Percentiles rank a stretch among this genome's conserved stretches.
Evolutionary conservation across 2,113 vertebrate species (phyloP).

Genomic region (Hippopotamus amphibius): DNA sequence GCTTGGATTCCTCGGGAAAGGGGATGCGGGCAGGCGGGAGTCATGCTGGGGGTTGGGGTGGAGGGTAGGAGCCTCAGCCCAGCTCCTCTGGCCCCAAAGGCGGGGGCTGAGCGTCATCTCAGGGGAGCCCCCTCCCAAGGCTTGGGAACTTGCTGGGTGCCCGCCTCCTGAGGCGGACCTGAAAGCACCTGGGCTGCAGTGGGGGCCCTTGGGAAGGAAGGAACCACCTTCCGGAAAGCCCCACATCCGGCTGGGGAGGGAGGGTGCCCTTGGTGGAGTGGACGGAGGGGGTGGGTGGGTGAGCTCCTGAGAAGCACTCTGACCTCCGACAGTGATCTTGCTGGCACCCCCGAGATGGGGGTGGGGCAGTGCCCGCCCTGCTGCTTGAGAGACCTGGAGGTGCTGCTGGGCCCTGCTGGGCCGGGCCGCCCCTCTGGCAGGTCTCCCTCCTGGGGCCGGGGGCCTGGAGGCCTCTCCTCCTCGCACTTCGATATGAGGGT

Average conservation of each 20-base stretch:
- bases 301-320: background rate
- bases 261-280: background rate
- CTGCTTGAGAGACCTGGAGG: background rate
- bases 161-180: background rate
- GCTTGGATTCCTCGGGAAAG: conserved; percentile 94
- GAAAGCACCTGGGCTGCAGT: background rate
- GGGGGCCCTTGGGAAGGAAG: background rate
- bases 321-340: background rate
- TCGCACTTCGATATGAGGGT: conserved; percentile 23
- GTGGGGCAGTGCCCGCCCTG: background rate
- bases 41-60: background rate
- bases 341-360: background rate
- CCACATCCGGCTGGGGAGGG: background rate
- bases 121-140: background rate
- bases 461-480: background rate
- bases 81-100: background rate
- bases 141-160: background rate
- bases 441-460: background rate
- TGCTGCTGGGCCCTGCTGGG: background rate
- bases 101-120: background rate
- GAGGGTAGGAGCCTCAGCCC: background rate
- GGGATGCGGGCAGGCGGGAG: conserved; percentile 59
- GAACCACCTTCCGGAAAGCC: background rate
- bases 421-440: background rate
- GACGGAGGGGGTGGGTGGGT: background rate